These are phyloP conservation scores for Illadopsis cleaveri DNA, from an alignment of 2,113 vertebrate species.

Conservation along the genomic window DNA sequence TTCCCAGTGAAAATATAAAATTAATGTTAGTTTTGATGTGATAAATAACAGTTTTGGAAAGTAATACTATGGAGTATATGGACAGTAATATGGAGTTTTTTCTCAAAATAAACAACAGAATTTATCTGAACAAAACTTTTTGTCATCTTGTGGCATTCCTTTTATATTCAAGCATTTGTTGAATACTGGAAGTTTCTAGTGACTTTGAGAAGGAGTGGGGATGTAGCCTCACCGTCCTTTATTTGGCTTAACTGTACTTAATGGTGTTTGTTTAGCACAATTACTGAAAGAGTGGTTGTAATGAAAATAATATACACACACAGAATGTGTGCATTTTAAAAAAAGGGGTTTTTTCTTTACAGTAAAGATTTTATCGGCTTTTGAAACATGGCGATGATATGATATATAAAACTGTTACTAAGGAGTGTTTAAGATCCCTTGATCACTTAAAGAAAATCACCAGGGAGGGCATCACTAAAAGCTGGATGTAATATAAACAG, in stretches of 20 bases:
- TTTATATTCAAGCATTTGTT: background rate
- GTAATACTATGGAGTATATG: background rate
- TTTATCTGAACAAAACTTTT: background rate
- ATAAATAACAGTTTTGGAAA: background rate
- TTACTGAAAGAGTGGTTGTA: background rate
- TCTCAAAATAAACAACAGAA: background rate
- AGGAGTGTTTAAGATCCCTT: background rate
- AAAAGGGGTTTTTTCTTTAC: background rate
- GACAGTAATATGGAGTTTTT: background rate
- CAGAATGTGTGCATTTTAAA: background rate
- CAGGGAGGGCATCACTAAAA: background rate
- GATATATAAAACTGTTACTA: background rate
- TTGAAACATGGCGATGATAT: background rate
- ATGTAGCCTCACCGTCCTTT: background rate
- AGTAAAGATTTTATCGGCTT: background rate
- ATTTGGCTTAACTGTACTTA: background rate
- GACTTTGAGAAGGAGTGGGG: background rate
- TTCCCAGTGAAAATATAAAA: background rate
- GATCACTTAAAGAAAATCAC: background rate
- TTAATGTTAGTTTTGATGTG: background rate
- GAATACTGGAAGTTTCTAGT: background rate
- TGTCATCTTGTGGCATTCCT: background rate
- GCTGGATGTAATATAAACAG: background rate
- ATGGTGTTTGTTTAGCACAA: background rate
- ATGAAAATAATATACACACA: background rate